Evolutionary conservation across 2,888 invertebrate genomes (phyloP), one percentile per base, ranked within the genome.

Genomic region (Uloborus plumipes): DNA sequence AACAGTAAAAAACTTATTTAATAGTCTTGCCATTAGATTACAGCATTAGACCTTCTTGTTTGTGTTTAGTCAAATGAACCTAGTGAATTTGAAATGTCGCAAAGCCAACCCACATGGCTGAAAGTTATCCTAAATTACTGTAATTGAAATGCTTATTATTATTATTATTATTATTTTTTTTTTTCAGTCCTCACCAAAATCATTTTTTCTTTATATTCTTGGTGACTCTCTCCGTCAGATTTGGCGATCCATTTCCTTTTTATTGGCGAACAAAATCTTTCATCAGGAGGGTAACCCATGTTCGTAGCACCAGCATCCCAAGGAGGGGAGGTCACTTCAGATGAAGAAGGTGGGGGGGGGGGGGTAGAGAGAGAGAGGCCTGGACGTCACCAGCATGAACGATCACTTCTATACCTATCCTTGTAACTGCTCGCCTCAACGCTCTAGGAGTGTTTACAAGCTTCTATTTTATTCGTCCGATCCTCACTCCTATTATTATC

Each of bases 401-500:
- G 79, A 80, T 80, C 73, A 80, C 79, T 73, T 73, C 73, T 67
- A 67, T 73, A 80, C 79, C 79, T 69, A 73, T 72, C 79, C 79
- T 67, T 80, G 73, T 80, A 73, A 67, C 73, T 80, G 67, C 73
- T 67, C 73, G 72, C 72, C 69, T 80, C 79, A 80, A 69, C 73
- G 72, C 79, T 73, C 72, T n/a, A 50, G 39, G 79, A 80, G 73
- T 80, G 79, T 80, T 73, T 80, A 80, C 79, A 80, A 80, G 79
- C 73, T 80, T 73, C 79, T 69, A 78, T 78, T 78, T 80, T 80
- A 80, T 80, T 80, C 79, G 67, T 80, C 61, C 61, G 58, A 59
- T 80, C 73, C 61, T 18, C 79, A 80, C 73, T 80, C 67, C 79
- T 80, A 80, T 80, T 67, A 80, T 80, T 80, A 80, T 80, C 79